Evolutionary conservation across 2,888 invertebrate genomes (phyloP).

Genomic region (Lasioglossum oenotherae): DNA sequence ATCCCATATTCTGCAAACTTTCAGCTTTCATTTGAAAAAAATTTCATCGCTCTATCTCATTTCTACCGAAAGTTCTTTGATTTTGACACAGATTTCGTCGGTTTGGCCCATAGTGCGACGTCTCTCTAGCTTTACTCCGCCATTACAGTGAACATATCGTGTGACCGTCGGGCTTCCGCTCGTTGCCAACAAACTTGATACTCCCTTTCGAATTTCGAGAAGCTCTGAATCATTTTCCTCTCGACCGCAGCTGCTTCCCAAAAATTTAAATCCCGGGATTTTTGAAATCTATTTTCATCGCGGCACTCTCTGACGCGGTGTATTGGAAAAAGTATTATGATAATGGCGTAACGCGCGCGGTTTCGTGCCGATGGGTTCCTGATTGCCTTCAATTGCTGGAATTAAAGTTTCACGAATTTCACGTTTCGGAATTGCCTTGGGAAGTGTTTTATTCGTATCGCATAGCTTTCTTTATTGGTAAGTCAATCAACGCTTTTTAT

Average conservation of each 20-base stretch:
- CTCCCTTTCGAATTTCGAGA: neutral
- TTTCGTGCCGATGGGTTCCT: neutral
- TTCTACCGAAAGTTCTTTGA: too few relatives aligned
- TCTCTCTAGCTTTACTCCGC: slow-evolving; percentile 43
- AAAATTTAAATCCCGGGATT: neutral
- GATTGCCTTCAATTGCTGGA: neutral
- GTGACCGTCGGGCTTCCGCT: slow-evolving; percentile 1
- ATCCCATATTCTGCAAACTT: too few relatives aligned
- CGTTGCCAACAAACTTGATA: slow-evolving; percentile 15
- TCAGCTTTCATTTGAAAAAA: too few relatives aligned
- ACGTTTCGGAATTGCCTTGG: too few relatives aligned
- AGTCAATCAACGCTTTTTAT: neutral
- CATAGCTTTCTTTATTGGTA: neutral
- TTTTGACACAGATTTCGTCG: too few relatives aligned
- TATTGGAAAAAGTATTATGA: slow-evolving; percentile 17
- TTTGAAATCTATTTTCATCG: neutral
- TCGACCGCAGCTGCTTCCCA: neutral
- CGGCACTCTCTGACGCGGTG: neutral
- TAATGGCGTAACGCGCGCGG: neutral
- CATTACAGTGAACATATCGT: slow-evolving; percentile 33
- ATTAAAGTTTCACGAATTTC: neutral
- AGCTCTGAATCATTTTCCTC: neutral
- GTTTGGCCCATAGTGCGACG: too few relatives aligned
- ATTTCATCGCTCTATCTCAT: too few relatives aligned
- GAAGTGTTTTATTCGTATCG: neutral